phyloP scores from a whole-genome alignment of 2,797 vertebrate genomes.

The Centropyge bicolor region DNA sequence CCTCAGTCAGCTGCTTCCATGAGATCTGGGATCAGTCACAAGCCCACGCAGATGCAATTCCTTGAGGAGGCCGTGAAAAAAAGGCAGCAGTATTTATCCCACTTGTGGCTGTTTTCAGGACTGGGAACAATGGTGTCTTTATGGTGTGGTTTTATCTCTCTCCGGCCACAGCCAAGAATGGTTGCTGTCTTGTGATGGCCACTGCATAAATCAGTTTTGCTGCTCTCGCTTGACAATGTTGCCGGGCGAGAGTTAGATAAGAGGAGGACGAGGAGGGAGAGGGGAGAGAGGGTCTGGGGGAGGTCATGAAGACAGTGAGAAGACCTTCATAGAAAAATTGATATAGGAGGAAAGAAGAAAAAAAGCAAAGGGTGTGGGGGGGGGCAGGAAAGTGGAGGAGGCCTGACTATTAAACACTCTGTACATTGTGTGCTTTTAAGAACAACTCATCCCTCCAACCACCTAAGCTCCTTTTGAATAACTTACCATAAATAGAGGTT shows the following conservation, averaged over 20 bases:
- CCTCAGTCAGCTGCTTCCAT: constrained; percentile 46
- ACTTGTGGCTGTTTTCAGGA: constrained; percentile 77
- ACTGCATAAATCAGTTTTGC: constrained; percentile 81
- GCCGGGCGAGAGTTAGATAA: constrained; percentile 56
- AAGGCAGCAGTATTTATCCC: constrained; percentile 76
- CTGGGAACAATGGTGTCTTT: constrained; percentile 78
- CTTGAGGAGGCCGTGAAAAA: constrained; percentile 66
- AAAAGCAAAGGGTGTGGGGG: constrained; percentile 31
- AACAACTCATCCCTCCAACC: constrained; percentile 70
- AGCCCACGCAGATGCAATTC: constrained; percentile 66
- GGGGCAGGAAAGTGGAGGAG: constrained; percentile 50
- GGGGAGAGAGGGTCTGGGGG: constrained; percentile 11
- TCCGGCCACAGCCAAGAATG: constrained; percentile 76
- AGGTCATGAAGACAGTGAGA: constrained; percentile 55
- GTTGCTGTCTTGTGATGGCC: constrained; percentile 79
- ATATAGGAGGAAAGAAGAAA: constrained; percentile 52
- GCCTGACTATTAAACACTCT: constrained; percentile 64
- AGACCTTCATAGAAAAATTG: constrained; percentile 34
- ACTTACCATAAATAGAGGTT: constrained; percentile 83
- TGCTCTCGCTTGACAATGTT: constrained; percentile 63
- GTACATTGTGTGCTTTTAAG: constrained; percentile 80
- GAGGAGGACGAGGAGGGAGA: constrained; percentile 45
- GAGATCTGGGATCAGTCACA: constrained; percentile 66
- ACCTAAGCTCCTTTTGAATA: constrained; percentile 76
- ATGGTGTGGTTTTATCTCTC: constrained; percentile 79